Percentiles rank a stretch among this genome's conserved stretches.
Conservation (phyloP, 2,113 vertebrate genomes). For the Bujurquina vittata region DNA sequence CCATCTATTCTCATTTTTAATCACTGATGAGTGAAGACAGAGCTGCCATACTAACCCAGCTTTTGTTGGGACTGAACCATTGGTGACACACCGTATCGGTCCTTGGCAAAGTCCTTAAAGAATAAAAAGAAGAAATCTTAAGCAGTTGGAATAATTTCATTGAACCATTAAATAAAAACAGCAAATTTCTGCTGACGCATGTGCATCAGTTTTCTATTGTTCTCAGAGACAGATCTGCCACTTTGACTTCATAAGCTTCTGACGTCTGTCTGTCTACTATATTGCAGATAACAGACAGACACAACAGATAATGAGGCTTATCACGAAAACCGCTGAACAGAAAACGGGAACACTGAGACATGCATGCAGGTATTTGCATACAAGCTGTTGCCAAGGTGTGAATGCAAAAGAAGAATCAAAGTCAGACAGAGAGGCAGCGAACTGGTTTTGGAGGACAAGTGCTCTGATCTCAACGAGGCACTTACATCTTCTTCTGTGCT, state of each 20-base stretch:
- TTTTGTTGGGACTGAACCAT: conserved; percentile 96
- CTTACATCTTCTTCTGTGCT: conserved; percentile 82
- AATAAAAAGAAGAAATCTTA: conserved; percentile 4
- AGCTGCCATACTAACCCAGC: conserved; percentile 86
- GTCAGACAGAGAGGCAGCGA: conserved; percentile 11
- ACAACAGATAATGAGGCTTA: conserved; percentile 43
- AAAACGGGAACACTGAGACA: background rate
- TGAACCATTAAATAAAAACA: conserved; percentile 7
- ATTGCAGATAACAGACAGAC: conserved; percentile 44
- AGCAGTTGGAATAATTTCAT: background rate
- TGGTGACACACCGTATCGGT: conserved; percentile 89
- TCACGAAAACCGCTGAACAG: conserved; percentile 21
- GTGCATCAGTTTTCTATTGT: background rate
- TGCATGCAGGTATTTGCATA: conserved; percentile 31
- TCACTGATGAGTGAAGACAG: background rate
- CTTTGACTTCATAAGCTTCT: conserved; percentile 21
- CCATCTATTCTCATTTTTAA: background rate
- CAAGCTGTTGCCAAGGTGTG: conserved; percentile 38
- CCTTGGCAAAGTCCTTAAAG: conserved; percentile 94
- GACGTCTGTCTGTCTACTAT: conserved; percentile 44
- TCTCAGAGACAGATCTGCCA: background rate
- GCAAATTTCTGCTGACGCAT: background rate
- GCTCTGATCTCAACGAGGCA: conserved; percentile 27
- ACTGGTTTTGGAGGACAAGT: background rate
- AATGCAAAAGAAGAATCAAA: conserved; percentile 8